Evolutionary conservation across 2,113 vertebrate genomes (phyloP).

Genomic region (Microtus ochrogaster): DNA sequence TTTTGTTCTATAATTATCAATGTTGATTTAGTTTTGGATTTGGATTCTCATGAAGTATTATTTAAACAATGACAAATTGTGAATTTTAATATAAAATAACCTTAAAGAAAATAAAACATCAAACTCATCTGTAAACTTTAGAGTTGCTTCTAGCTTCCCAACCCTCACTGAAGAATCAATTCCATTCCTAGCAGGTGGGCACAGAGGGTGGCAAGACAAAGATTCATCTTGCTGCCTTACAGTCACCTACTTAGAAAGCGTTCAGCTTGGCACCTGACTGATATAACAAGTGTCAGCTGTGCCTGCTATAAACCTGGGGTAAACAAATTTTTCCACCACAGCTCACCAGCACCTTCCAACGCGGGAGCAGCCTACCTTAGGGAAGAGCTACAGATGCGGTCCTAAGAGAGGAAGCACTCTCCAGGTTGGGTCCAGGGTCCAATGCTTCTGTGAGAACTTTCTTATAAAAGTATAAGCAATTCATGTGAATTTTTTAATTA

Average conservation of each 20-base stretch:
- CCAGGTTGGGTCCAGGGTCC: not conserved
- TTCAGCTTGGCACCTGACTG: not conserved
- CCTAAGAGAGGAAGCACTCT: not conserved
- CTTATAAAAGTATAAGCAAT: not conserved
- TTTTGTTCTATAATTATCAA: not conserved
- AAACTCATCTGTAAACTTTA: not conserved
- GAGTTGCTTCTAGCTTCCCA: not conserved
- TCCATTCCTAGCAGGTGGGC: not conserved
- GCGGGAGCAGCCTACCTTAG: constrained; percentile 56
- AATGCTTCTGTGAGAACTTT: not conserved
- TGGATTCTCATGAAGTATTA: not conserved
- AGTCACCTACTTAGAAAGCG: constrained; percentile 51
- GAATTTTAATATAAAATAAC: constrained; percentile 30
- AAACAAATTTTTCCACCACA: constrained; percentile 55
- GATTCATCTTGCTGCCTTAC: constrained; percentile 41
- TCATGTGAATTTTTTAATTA: not conserved
- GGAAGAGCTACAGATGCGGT: constrained; percentile 55
- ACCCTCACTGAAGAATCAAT: not conserved
- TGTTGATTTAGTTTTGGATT: constrained; percentile 1
- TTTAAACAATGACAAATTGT: constrained; percentile 41
- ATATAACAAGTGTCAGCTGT: constrained; percentile 53
- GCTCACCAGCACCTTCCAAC: constrained; percentile 65
- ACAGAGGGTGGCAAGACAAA: not conserved
- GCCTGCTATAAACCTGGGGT: not conserved
- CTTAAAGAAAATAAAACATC: not conserved